A percentile compares a stretch with the other conserved stretches of the same genome.
Conservation (phyloP, 2,888 invertebrate species). For the Sisyra nigra region DNA sequence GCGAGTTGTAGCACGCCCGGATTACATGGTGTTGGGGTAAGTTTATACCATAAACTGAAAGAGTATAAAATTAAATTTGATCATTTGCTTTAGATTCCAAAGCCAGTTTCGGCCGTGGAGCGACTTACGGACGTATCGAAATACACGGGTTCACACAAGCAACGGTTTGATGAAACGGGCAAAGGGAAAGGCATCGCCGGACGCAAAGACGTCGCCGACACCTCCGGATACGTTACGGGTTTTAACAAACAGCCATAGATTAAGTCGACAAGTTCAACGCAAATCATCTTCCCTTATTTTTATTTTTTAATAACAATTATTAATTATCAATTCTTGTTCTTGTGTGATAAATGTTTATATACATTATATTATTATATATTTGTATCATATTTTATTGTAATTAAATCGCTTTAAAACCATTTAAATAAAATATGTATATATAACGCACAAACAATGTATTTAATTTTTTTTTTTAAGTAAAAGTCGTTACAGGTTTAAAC, state of each 20-base stretch:
- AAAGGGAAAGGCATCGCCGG: constrained; percentile 78
- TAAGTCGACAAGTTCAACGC: no score
- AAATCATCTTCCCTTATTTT: no score
- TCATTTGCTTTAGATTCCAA: constrained; percentile 20
- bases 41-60: constrained; percentile 9
- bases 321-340: no score
- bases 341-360: no score
- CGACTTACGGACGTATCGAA: constrained; percentile 73
- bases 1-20: constrained; percentile 69
- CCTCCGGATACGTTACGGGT: constrained; percentile 68
- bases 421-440: no score
- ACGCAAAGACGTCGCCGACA: constrained; percentile 57
- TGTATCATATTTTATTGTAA: no score
- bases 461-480: no score
- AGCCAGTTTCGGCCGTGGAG: constrained; percentile 38
- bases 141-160: constrained; percentile 77
- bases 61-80: neutral
- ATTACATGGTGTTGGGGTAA: constrained; percentile 28
- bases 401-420: no score
- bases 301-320: no score
- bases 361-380: no score
- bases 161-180: constrained; percentile 69
- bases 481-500: no score
- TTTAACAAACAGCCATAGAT: constrained; percentile 19
- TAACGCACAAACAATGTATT: no score